phyloP scores from a whole-genome alignment of 2,888 invertebrate species.

The Orthonychiurus folsomi region DNA sequence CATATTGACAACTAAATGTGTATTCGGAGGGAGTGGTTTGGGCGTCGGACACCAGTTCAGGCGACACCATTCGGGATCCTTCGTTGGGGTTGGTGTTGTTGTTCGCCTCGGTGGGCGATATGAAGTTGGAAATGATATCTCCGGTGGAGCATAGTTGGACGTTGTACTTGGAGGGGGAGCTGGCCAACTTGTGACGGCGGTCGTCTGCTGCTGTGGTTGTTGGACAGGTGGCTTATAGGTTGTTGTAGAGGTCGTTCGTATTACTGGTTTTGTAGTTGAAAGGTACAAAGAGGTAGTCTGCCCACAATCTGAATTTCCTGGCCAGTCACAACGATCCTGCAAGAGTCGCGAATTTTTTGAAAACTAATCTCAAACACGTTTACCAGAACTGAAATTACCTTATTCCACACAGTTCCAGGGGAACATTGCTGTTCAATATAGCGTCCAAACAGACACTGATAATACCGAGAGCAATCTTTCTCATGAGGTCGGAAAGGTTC shows the following conservation, averaged over 20 bases:
- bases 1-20: slow-evolving; percentile 23
- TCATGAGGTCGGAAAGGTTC: slow-evolving; percentile 30
- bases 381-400: slow-evolving; percentile 40
- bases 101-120: slow-evolving; percentile 11
- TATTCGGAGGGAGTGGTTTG: slow-evolving; percentile 13
- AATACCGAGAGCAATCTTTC: slow-evolving; percentile 53
- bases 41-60: slow-evolving; percentile 16
- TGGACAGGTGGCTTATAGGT: slow-evolving; percentile 11
- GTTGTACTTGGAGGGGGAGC: neutral
- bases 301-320: slow-evolving; percentile 40
- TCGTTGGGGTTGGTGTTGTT: slow-evolving; percentile 12
- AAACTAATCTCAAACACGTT: neutral
- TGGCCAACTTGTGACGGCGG: slow-evolving; percentile 3
- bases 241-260: slow-evolving; percentile 18
- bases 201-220: slow-evolving; percentile 13
- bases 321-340: slow-evolving; percentile 38
- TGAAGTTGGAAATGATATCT: slow-evolving; percentile 3
- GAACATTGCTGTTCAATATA: slow-evolving; percentile 64
- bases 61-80: slow-evolving; percentile 9
- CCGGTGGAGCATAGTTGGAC: neutral
- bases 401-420: slow-evolving; percentile 65
- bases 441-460: slow-evolving; percentile 65
- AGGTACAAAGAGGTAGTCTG: slow-evolving; percentile 27
- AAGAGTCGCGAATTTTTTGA: neutral
- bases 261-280: slow-evolving; percentile 12